Percentiles rank a stretch among this genome's conserved stretches.
phyloP scores from a whole-genome alignment of 2,113 vertebrate species.

The Laticauda laticaudata region DNA sequence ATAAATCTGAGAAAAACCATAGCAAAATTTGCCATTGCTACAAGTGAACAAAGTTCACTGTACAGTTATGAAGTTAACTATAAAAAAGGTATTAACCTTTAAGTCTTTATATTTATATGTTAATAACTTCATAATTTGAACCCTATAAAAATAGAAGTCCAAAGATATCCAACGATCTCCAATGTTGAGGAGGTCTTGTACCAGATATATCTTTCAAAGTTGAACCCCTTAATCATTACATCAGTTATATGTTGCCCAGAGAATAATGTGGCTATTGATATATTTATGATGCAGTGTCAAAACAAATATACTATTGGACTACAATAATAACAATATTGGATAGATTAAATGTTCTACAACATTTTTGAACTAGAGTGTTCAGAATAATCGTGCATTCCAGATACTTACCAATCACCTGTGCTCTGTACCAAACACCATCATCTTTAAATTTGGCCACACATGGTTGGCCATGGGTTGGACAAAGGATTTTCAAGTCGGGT shows the following conservation, averaged over 20 bases:
- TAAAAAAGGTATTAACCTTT: not conserved
- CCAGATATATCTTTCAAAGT: not conserved
- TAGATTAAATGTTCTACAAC: not conserved
- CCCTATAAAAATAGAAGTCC: not conserved
- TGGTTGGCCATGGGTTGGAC: constrained; percentile 79
- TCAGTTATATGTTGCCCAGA: not conserved
- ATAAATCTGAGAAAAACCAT: not conserved
- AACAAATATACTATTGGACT: not conserved
- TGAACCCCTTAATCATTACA: not conserved
- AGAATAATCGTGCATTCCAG: not conserved
- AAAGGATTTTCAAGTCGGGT: constrained; percentile 70
- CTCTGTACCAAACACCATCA: constrained; percentile 86
- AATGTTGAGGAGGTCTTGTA: not conserved
- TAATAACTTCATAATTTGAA: not conserved
- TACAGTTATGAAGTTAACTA: not conserved
- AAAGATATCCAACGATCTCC: not conserved
- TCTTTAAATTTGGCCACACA: constrained; percentile 82
- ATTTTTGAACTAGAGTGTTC: not conserved
- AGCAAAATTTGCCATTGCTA: not conserved
- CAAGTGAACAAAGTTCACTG: not conserved
- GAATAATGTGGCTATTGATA: not conserved
- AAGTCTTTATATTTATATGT: not conserved
- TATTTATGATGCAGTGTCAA: not conserved
- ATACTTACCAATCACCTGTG: constrained; percentile 79
- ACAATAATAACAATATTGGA: not conserved